These are phyloP conservation scores for Rallus crepitans DNA, from an alignment of 2,797 vertebrate genomes.

Conservation along the genomic window DNA sequence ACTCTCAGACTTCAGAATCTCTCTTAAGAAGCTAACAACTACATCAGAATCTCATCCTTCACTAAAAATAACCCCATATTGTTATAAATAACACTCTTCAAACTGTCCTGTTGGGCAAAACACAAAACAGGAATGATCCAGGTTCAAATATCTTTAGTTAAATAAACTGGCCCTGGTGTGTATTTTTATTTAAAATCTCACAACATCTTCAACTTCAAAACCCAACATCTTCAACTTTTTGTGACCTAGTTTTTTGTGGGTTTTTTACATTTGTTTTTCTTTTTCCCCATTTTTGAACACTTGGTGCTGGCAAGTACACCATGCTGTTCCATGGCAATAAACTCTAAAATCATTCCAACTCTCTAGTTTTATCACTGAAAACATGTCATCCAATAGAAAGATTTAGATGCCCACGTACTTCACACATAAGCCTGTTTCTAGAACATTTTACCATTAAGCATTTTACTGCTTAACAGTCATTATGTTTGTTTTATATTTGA, in stretches of 20 bases:
- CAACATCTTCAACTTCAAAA: neutral
- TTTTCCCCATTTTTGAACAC: neutral
- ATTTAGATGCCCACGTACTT: neutral
- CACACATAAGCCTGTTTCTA: neutral
- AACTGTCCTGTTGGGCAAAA: neutral
- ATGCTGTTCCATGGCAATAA: neutral
- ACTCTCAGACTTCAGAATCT: neutral
- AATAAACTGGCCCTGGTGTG: neutral
- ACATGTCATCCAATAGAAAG: neutral
- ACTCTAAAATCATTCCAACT: neutral
- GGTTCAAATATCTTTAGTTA: neutral
- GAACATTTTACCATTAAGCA: neutral
- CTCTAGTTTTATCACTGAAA: neutral
- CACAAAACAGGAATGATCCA: neutral
- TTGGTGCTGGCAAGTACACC: neutral
- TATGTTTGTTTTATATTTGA: neutral
- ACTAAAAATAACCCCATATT: neutral
- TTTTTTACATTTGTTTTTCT: fast-evolving
- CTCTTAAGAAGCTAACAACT: neutral
- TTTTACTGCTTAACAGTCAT: neutral
- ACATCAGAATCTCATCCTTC: neutral
- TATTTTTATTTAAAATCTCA: neutral
- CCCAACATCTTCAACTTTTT: neutral
- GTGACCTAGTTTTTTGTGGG: neutral
- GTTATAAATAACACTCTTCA: neutral